phyloP scores from a whole-genome alignment of 1,140 invertebrate genomes.

The Nilaparvata lugens region DNA sequence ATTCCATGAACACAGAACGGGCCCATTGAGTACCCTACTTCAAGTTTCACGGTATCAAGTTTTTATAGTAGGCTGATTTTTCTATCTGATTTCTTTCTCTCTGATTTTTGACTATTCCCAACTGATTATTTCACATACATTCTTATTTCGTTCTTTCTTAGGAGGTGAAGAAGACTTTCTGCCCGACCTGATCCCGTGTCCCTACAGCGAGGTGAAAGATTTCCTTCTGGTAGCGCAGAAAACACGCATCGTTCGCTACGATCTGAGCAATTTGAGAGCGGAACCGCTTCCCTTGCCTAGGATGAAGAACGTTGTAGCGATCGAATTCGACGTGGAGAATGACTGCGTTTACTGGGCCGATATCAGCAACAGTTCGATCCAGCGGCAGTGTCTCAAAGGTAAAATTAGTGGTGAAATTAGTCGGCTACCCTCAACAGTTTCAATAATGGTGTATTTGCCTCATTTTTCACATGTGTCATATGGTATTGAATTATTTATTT shows the following conservation, averaged over 20 bases:
- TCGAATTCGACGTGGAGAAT: conserved; percentile 78
- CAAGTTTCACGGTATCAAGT: too few species aligned
- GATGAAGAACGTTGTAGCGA: conserved; percentile 71
- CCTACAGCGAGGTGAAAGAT: conserved; percentile 51
- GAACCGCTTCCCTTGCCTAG: conserved; percentile 56
- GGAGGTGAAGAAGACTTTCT: conserved; percentile 59
- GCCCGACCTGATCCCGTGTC: conserved; percentile 53
- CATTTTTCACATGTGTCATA: neutral
- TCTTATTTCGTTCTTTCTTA: too few species aligned
- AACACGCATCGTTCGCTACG: conserved; percentile 62
- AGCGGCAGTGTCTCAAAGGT: conserved; percentile 37
- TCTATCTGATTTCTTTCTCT: too few species aligned
- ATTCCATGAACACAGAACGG: too few species aligned
- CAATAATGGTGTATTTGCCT: too few species aligned
- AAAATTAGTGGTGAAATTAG: neutral
- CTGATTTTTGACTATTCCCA: too few species aligned
- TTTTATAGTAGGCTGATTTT: too few species aligned
- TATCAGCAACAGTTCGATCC: conserved; percentile 65
- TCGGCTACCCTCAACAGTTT: too few species aligned
- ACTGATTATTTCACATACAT: too few species aligned
- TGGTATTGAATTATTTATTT: neutral
- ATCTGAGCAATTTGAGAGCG: conserved; percentile 44
- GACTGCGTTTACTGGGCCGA: conserved; percentile 88
- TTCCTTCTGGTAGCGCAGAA: conserved; percentile 71
- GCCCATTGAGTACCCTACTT: too few species aligned